Evolutionary conservation across 2,113 vertebrate species (phyloP), one percentile per base, ranked within the genome.

Genomic region (Poecilia latipinna): DNA sequence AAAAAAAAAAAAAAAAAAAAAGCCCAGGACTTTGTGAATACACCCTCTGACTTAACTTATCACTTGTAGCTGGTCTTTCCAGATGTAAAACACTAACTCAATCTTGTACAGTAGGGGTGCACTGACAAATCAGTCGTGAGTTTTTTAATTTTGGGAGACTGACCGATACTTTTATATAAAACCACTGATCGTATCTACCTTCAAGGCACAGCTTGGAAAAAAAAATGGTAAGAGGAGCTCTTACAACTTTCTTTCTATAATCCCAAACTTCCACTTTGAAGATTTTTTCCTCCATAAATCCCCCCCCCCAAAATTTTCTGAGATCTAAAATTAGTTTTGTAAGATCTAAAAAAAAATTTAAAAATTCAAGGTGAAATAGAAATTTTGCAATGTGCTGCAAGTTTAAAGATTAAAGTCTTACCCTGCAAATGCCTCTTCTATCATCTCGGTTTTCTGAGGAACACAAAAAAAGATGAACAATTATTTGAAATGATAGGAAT

Each of bases 371-470:
- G 3, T 3, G 0, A 57, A 24, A 12, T 3, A 22, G 22, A 13
- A 12, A 31, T 71, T 44, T 66, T 28, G 65, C 12, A 37, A 51
- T 37, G 12, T 24, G 29, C 22, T 63, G 17, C 54, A 8, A 3
- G 12, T 66, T n/a, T 29, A 26, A 29, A 74, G 39, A 60, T 42
- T 31, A 8, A 15, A 12, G 62, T 0, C 96, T 96, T 90, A 99
- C 98, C 98, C 98, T 76, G 97, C 96, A 91, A 99, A 99, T 28
- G 97, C 98, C 87, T 99, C 98, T 89, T 99, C 98, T 75, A 99
- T 99, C 66, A 98, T 92, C 88, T 99, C 98, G 0, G 97, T 99
- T 96, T 99, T 99, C 98, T 99, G 87, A 42, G 28, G 65, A 61
- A 44, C 5, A 48, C 4, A 48, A 1, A 2, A 62, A 1, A 2